A percentile compares a stretch with the other conserved stretches of the same genome.
These are phyloP conservation scores for Alligator sinensis DNA, from an alignment of 2,113 vertebrate genomes.

Conservation along the genomic window DNA sequence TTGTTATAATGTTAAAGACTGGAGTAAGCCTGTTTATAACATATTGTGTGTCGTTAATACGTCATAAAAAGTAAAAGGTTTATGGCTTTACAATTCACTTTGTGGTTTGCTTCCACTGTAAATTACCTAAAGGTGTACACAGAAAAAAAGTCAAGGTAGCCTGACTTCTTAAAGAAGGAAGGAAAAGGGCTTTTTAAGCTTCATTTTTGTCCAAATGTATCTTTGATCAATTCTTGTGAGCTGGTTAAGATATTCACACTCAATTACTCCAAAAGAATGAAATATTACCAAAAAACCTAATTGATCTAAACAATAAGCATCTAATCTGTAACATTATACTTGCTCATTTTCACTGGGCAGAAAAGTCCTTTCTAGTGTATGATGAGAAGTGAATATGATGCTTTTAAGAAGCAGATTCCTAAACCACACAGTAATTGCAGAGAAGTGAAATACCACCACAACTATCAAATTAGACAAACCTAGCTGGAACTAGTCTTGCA, in stretches of 20 bases:
- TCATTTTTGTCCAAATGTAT: neutral
- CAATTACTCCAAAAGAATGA: neutral
- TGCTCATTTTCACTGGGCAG: neutral
- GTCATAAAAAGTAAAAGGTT: conserved; percentile 62
- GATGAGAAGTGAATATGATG: neutral
- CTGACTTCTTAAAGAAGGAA: neutral
- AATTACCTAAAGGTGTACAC: neutral
- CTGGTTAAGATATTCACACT: conserved; percentile 6
- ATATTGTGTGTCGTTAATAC: conserved; percentile 40
- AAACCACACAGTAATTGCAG: neutral
- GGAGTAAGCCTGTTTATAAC: conserved; percentile 45
- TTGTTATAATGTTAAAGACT: conserved; percentile 55
- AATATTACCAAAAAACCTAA: conserved; percentile 35
- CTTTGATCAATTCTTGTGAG: conserved; percentile 32
- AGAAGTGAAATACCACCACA: neutral
- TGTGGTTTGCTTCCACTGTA: conserved; percentile 48
- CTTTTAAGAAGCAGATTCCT: conserved; percentile 2
- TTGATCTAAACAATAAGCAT: conserved; percentile 9
- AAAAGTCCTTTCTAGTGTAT: neutral
- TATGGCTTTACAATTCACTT: conserved; percentile 32
- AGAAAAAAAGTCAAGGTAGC: neutral
- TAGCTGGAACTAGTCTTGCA: neutral
- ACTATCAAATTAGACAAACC: neutral
- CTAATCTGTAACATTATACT: conserved; percentile 29
- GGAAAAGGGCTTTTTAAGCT: neutral